Base-by-base conservation (phyloP, 2,888 invertebrate species). In the Melieria crassipennis region DNA sequence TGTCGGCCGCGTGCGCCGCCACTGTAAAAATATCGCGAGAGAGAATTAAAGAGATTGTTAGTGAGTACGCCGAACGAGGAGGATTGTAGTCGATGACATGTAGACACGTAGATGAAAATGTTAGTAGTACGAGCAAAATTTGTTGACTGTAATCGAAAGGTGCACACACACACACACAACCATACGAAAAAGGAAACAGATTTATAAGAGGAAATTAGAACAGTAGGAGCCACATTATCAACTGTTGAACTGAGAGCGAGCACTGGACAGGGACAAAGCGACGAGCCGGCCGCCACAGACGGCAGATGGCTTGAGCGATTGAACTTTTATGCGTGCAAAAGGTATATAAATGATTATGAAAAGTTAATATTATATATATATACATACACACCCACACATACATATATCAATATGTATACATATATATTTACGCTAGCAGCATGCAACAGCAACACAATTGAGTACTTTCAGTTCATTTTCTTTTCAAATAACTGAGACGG, bases 11-110 rank as follows among this genome's bases (percentile, higher is more conserved):
- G 30, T 30, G 30, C 30, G 30, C 30, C 30, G 1, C 30, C 30
- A 30, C 30, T 30, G 30, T 30, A 30, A 30, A 30, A 30, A 30
- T 30, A 30, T 30, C 60, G 63, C 46, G 70, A 71, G 71, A 71
- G 71, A 74, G 66, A 72, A 64, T 61, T 61, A 57, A 71, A 69
- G 71, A 73, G 66, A 70, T 70, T 69, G 70, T 47, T 67, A 64
- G 70, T 57, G 52, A 52, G 42, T 67, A 73, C 60, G 67, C 30
- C 16, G 56, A 64, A 70, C 45, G 30, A 30, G 30, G 30, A 30
- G 30, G 3, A 30, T 3, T 30, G 30, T 30, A 42, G 7, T 16
- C 7, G 7, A 45, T 7, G 57, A 57, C 43, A 63, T 30, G 13
- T 46, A 10, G 48, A 11, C n/a, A 69, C 16, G 4, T 62, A 69